Evolutionary conservation across 2,113 vertebrate species (phyloP).

Genomic region (Ranitomeya variabilis): DNA sequence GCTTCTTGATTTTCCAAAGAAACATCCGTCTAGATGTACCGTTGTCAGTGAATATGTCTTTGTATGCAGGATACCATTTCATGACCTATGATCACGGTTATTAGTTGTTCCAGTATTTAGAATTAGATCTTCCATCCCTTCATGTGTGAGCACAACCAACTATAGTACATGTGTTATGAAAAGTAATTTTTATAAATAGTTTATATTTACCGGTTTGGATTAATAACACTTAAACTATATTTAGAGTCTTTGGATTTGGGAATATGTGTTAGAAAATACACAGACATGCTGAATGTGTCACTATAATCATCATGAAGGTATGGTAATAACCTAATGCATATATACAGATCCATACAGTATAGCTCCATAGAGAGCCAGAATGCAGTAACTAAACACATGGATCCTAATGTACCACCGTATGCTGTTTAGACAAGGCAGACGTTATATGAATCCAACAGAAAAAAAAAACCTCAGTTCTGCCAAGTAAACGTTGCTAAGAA

Average conservation of each 20-base stretch:
- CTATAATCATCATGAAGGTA: too few species aligned
- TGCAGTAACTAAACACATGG: too few species aligned
- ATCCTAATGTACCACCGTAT: too few species aligned
- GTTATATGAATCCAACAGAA: too few species aligned
- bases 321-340: too few species aligned
- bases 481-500: too few species aligned
- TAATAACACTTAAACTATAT: background rate
- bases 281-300: background rate
- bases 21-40: conserved; percentile 40
- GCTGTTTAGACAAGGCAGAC: too few species aligned
- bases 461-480: too few species aligned
- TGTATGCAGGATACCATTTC: conserved; percentile 41
- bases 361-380: too few species aligned
- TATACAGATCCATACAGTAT: too few species aligned
- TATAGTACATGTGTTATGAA: conserved; percentile 36
- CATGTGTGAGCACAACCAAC: conserved; percentile 26
- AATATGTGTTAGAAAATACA: background rate
- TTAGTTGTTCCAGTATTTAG: conserved; percentile 50
- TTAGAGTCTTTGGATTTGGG: background rate
- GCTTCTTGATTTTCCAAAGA: conserved; percentile 54
- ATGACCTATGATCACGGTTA: conserved; percentile 45
- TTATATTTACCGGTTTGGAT: background rate
- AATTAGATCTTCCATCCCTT: conserved; percentile 20
- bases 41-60: conserved; percentile 55
- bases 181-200: background rate